Percentiles rank a stretch among this genome's conserved stretches.
phyloP scores from a whole-genome alignment of 2,888 invertebrate species.

The Eristalis arbustorum region DNA sequence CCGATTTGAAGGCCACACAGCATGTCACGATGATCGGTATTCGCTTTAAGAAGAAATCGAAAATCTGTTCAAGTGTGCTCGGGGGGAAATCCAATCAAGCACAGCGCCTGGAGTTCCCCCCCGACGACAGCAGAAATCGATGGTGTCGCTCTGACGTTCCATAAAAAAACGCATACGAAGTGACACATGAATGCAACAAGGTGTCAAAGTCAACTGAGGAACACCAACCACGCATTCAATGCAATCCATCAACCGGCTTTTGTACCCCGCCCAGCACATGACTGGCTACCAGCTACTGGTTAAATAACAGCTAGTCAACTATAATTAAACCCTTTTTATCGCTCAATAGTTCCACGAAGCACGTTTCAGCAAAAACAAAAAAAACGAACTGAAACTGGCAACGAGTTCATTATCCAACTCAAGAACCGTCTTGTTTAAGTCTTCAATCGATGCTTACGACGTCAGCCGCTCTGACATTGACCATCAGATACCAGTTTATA shows the following conservation, averaged over 20 bases:
- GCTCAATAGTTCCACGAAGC: neutral
- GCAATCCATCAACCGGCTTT: neutral
- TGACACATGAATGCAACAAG: too few relatives aligned
- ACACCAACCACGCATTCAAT: neutral
- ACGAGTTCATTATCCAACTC: slow-evolving; percentile 51
- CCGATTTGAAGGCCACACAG: neutral
- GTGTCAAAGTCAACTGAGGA: too few relatives aligned
- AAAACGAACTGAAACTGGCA: neutral
- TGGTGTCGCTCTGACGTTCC: neutral
- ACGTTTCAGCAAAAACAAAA: neutral
- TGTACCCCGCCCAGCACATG: neutral
- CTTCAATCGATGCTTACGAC: slow-evolving; percentile 40
- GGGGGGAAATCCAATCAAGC: neutral
- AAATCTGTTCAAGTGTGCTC: neutral
- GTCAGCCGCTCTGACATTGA: slow-evolving; percentile 52
- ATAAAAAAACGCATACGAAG: too few relatives aligned
- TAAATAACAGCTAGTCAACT: slow-evolving; percentile 28
- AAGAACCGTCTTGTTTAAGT: slow-evolving; percentile 17
- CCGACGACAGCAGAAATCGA: neutral
- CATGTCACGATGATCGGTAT: too few relatives aligned
- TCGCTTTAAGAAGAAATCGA: too few relatives aligned
- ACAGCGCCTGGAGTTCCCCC: neutral
- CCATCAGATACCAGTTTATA: slow-evolving; percentile 57
- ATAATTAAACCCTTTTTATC: slow-evolving; percentile 3
- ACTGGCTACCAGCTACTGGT: neutral